A percentile compares a stretch with the other conserved stretches of the same genome.
phyloP scores from a whole-genome alignment of 2,797 vertebrate species.

The Thamnophis elegans region DNA sequence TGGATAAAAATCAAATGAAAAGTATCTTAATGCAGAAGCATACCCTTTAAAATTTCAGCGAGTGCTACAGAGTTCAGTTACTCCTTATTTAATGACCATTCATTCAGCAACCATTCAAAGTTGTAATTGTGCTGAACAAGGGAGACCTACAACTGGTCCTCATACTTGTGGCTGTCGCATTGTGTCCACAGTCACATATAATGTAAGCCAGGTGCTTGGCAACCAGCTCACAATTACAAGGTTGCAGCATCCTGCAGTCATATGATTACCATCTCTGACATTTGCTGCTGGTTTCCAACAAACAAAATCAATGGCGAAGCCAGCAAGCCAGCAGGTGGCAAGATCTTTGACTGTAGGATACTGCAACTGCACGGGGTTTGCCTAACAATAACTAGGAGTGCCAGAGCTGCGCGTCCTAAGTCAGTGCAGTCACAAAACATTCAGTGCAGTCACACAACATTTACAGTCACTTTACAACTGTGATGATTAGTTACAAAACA shows the following conservation, averaged over 20 bases:
- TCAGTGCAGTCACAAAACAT: neutral
- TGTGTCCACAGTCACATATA: neutral
- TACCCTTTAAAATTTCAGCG: neutral
- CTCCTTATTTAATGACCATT: neutral
- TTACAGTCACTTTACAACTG: neutral
- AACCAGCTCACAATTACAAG: neutral
- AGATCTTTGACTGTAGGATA: neutral
- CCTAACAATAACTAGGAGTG: neutral
- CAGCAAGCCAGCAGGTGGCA: neutral
- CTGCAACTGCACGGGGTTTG: neutral
- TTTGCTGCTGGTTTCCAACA: neutral
- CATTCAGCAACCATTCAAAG: neutral
- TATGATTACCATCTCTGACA: neutral
- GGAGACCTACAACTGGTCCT: neutral
- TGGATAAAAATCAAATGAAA: neutral
- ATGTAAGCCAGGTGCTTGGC: neutral
- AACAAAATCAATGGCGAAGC: neutral
- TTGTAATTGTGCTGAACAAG: neutral
- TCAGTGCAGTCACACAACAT: neutral
- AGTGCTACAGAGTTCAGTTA: neutral
- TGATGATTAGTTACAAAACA: neutral
- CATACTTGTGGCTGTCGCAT: neutral
- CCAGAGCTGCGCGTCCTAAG: neutral
- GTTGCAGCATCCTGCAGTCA: neutral
- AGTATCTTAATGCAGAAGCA: neutral